Evolutionary conservation across 2,113 vertebrate species (phyloP), one percentile per base, ranked within the genome.

Genomic region (Symphodus melops): DNA sequence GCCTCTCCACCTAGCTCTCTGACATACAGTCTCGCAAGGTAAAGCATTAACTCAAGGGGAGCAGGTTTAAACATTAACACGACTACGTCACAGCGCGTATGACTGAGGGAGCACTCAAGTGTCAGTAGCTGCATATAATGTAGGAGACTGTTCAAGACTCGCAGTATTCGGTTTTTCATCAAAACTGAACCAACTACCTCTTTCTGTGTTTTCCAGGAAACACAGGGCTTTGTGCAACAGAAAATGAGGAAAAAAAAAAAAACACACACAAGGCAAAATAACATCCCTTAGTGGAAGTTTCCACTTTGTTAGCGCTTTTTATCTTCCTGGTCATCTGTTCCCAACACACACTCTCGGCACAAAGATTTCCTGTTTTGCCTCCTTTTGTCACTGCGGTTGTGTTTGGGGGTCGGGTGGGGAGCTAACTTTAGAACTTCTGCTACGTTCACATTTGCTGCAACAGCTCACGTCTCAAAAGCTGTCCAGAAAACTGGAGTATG

Each of bases 311-410:
- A 91, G 95, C 96, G 52, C 83, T 94, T 96, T 93, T 93, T 92
- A 96, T 96, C 96, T 96, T 96, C 96, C 96, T 95, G 94, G 95
- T 98, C 96, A 97, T 97, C 96, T 97, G 97, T 95, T 96, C 96
- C 94, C 83, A 94, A 96, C 94, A 95, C 95, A 96, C 95, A 97
- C 92, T 82, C 84, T 92, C 92, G 91, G 94, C 94, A 94, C 94
- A 96, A 93, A 96, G 86, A 96, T 96, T 98, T 99, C 98, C 97
- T 98, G 96, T 98, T 99, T 97, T 97, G 94, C 91, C 95, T 95
- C 95, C 86, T 96, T 89, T 95, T 98, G 96, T 97, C 96, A 97
- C 94, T 88, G 94, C 94, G 92, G 93, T 94, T 91, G 88, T 91
- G 92, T 94, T 88, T 81, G 87, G 87, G 71, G 78, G 89, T 90